phyloP scores from a whole-genome alignment of 2,888 invertebrate genomes.

The Drosophila limbata region DNA sequence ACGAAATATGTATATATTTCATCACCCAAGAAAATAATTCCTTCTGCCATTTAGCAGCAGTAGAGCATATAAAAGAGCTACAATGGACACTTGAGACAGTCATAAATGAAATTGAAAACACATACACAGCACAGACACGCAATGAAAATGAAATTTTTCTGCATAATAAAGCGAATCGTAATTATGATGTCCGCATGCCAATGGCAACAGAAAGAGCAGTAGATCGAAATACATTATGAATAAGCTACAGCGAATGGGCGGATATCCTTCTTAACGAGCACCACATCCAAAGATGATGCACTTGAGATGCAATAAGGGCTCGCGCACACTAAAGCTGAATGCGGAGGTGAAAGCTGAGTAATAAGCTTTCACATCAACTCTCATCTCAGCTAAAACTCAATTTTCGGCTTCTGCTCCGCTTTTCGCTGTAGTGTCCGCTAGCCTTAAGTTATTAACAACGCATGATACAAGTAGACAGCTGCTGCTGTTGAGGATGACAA shows the following conservation, averaged over 20 bases:
- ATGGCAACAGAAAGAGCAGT: slow-evolving; percentile 14
- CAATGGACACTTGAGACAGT: slow-evolving; percentile 59
- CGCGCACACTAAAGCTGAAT: no score
- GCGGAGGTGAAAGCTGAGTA: no score
- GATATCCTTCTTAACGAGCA: slow-evolving; percentile 74
- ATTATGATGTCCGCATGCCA: slow-evolving; percentile 71
- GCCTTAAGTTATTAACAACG: slow-evolving; percentile 35
- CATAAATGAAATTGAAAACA: slow-evolving; percentile 36
- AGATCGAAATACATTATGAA: slow-evolving; percentile 37
- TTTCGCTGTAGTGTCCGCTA: no score
- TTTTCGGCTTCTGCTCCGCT: no score
- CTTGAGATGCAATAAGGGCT: slow-evolving; percentile 34
- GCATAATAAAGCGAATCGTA: slow-evolving; percentile 60
- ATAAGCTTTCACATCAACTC: no score
- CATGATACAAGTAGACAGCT: slow-evolving; percentile 53
- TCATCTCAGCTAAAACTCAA: no score
- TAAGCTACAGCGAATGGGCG: slow-evolving; percentile 56
- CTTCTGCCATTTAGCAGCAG: neutral
- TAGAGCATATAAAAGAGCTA: slow-evolving; percentile 2
- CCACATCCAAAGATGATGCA: slow-evolving; percentile 30
- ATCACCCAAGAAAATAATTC: neutral
- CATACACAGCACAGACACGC: slow-evolving; percentile 7
- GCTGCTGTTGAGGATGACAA: slow-evolving; percentile 52
- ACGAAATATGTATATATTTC: neutral
- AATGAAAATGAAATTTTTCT: slow-evolving; percentile 48